Conservation (phyloP, 2,113 vertebrate genomes). For the Nibea albiflora region DNA sequence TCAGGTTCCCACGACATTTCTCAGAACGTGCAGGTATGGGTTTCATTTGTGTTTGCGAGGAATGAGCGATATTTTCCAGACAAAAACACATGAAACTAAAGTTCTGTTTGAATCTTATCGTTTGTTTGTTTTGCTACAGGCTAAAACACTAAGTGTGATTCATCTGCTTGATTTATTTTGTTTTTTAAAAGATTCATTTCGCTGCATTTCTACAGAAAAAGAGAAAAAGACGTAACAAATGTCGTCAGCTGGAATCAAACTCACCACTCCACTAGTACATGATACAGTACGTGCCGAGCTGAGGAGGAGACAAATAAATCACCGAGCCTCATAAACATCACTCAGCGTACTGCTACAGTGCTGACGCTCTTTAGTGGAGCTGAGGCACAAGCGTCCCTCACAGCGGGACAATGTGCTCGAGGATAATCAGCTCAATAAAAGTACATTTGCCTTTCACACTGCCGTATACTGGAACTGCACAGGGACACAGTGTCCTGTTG, state of each 20-base stretch:
- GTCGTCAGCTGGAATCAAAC: conserved; percentile 19
- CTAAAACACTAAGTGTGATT: neutral
- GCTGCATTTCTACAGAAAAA: neutral
- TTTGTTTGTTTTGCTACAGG: neutral
- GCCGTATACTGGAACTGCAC: conserved; percentile 38
- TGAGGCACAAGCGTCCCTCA: conserved; percentile 54
- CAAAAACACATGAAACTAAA: too few relatives aligned
- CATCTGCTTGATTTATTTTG: neutral
- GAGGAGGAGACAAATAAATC: conserved; percentile 41
- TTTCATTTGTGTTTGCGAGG: conserved; percentile 24
- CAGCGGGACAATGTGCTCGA: conserved; percentile 63
- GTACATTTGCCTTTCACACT: conserved; percentile 63
- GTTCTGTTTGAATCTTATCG: too few relatives aligned
- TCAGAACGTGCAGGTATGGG: conserved; percentile 32
- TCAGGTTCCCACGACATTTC: conserved; percentile 33
- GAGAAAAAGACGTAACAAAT: neutral
- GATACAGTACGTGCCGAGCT: conserved; percentile 36
- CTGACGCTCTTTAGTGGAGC: conserved; percentile 41
- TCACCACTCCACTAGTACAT: neutral
- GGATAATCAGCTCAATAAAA: conserved; percentile 75
- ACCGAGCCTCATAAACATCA: conserved; percentile 36
- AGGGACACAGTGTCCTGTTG: conserved; percentile 61
- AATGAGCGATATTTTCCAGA: conserved; percentile 7
- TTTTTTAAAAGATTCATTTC: neutral
- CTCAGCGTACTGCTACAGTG: conserved; percentile 21